Conservation (phyloP, 2,113 vertebrate genomes). For the Procapra przewalskii region DNA sequence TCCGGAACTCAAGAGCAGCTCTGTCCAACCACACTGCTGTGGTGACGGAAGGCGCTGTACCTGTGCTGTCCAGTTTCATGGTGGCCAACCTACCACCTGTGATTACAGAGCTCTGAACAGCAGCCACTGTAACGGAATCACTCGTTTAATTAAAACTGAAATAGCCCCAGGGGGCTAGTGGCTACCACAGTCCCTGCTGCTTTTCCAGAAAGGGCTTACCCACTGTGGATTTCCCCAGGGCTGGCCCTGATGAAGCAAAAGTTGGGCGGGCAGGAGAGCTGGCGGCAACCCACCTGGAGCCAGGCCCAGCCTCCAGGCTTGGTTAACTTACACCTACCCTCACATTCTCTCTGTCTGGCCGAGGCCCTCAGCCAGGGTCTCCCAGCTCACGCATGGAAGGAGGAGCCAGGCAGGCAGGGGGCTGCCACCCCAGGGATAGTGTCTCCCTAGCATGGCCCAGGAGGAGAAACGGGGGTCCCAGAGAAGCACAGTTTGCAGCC, state of each 20-base stretch:
- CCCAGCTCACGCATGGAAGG: fast-evolving
- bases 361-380: neutral
- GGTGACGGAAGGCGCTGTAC: fast-evolving
- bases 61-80: fast-evolving
- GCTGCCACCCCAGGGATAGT: neutral
- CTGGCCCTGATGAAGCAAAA: neutral
- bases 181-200: neutral
- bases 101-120: fast-evolving
- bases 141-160: neutral
- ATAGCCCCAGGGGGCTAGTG: neutral
- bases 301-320: neutral
- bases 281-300: neutral
- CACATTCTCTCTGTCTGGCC: too few species aligned
- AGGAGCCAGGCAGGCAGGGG: neutral
- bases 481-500: fast-evolving
- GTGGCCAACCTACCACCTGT: neutral
- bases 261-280: fast-evolving
- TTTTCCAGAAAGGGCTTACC: neutral
- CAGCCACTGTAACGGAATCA: neutral
- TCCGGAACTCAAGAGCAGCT: fast-evolving
- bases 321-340: neutral
- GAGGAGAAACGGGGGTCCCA: neutral
- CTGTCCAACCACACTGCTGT: fast-evolving
- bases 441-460: neutral
- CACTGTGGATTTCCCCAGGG: too few species aligned